Percentiles rank a stretch among this genome's conserved stretches.
phyloP scores from a whole-genome alignment of 2,888 invertebrate genomes.

The Ecliptopera silaceata region DNA sequence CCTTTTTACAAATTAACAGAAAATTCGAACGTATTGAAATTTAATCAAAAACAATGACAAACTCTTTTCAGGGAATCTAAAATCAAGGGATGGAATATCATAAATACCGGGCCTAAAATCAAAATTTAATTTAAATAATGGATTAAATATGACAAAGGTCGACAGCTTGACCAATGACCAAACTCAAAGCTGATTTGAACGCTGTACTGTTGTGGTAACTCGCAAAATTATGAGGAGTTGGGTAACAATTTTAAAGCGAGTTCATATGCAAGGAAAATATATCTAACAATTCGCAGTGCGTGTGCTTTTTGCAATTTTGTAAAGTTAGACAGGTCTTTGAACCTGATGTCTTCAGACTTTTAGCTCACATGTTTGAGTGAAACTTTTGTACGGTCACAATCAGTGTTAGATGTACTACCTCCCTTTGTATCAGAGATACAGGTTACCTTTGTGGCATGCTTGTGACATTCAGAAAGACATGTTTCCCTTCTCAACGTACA shows the following conservation, averaged over 20 bases:
- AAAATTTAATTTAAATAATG: conserved; percentile 14
- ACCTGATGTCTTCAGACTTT: too few species aligned
- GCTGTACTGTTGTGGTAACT: not conserved
- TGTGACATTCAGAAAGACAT: conserved; percentile 18
- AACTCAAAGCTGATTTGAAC: not conserved
- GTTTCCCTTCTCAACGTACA: conserved; percentile 13
- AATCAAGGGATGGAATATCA: conserved; percentile 3
- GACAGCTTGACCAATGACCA: conserved; percentile 12
- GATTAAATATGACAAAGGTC: conserved; percentile 19
- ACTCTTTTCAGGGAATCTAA: not conserved
- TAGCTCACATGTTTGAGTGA: too few species aligned
- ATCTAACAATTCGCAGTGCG: not conserved
- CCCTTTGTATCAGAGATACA: not conserved
- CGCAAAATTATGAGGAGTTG: not conserved
- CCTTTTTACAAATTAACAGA: too few species aligned
- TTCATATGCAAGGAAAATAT: not conserved
- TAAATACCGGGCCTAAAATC: not conserved
- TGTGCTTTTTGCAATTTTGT: too few species aligned
- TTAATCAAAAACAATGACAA: not conserved
- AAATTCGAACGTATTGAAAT: not conserved
- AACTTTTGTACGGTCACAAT: not conserved
- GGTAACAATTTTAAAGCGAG: not conserved
- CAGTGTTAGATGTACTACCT: not conserved
- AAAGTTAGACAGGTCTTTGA: too few species aligned
- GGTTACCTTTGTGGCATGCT: conserved; percentile 16